Conservation (phyloP, 2,113 vertebrate genomes). For the Struthidea cinerea region DNA sequence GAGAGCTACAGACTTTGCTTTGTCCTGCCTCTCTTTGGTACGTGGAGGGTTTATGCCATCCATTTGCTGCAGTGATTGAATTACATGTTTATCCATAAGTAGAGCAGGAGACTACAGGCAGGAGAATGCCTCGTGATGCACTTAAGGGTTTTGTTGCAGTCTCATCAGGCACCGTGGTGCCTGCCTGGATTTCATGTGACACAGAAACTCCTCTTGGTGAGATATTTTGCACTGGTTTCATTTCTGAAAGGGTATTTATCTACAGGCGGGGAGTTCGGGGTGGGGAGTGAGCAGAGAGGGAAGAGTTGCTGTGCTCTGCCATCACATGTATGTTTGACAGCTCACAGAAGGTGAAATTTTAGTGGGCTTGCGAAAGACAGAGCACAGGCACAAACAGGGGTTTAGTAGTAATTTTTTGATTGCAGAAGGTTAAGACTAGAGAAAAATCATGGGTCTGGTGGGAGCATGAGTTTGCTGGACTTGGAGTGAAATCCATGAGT, state of each 20-base stretch:
- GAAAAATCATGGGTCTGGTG: background rate
- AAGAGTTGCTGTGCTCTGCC: background rate
- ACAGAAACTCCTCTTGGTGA: constrained; percentile 55
- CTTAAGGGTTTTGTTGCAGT: constrained; percentile 73
- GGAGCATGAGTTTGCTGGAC: background rate
- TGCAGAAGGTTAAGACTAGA: background rate
- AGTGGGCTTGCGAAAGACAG: background rate
- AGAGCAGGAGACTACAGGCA: constrained; percentile 38
- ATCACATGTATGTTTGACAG: background rate
- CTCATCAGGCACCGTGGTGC: constrained; percentile 65
- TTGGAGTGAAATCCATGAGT: fast-evolving
- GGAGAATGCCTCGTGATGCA: constrained; percentile 65
- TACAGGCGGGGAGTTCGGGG: background rate
- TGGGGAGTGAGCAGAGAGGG: background rate
- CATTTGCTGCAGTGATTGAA: constrained; percentile 72
- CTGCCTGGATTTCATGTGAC: constrained; percentile 62
- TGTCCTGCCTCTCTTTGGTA: constrained; percentile 15
- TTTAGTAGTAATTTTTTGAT: background rate
- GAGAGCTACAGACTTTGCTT: background rate
- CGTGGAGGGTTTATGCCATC: constrained; percentile 37
- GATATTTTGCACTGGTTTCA: constrained; percentile 6
- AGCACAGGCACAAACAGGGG: background rate
- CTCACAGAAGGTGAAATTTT: background rate
- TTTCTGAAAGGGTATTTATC: constrained; percentile 30
- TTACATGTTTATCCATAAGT: constrained; percentile 72